phyloP scores from a whole-genome alignment of 2,113 vertebrate species.

The Labeo catla region DNA sequence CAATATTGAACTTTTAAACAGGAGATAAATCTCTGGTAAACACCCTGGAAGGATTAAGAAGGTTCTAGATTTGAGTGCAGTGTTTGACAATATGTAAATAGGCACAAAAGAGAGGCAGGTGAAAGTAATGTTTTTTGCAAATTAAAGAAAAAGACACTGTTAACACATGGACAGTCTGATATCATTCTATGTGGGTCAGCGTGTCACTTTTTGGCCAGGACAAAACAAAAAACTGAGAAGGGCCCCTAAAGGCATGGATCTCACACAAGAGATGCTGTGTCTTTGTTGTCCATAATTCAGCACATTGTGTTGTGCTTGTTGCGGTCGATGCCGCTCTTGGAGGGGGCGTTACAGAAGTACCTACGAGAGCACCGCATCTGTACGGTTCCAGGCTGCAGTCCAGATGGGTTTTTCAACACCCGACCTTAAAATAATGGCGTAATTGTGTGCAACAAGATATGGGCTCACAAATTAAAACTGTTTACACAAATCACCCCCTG shows the following conservation, averaged over 20 bases:
- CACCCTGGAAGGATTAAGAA: neutral
- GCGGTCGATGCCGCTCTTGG: neutral
- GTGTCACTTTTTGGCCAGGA: neutral
- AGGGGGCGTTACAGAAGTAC: neutral
- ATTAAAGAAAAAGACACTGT: neutral
- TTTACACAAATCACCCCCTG: neutral
- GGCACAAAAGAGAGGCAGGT: neutral
- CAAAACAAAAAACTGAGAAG: neutral
- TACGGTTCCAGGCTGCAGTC: neutral
- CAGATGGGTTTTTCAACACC: conserved; percentile 21
- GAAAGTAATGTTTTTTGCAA: neutral
- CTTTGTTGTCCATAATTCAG: conserved; percentile 31
- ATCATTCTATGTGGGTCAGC: conserved; percentile 15
- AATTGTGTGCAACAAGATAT: conserved; percentile 4
- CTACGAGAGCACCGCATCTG: neutral
- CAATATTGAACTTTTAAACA: neutral
- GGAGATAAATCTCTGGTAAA: neutral
- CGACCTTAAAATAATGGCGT: neutral
- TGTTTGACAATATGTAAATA: neutral
- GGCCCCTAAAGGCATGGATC: conserved; percentile 7
- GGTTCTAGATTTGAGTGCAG: neutral
- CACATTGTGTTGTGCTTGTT: neutral
- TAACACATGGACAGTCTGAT: conserved; percentile 4
- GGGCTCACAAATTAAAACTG: neutral
- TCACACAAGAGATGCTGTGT: neutral